These are phyloP conservation scores for Idaea dimidiata DNA, from an alignment of 2,888 invertebrate genomes.

Conservation along the genomic window DNA sequence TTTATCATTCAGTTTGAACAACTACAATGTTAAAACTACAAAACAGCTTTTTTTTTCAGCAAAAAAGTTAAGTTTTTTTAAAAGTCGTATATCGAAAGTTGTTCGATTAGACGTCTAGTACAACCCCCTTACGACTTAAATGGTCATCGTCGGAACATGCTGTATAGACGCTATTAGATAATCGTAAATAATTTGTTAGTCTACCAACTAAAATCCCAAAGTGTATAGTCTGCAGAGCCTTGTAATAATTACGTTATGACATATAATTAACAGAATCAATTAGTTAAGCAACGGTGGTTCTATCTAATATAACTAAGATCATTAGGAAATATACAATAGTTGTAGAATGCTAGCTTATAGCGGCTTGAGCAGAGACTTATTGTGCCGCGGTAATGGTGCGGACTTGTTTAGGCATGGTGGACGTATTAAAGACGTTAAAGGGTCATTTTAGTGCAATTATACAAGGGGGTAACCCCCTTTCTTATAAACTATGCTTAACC, in stretches of 20 bases:
- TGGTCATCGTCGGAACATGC: too few relatives aligned
- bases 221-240: background rate
- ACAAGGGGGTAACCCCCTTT: too few relatives aligned
- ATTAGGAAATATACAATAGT: slow-evolving; percentile 31
- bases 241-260: background rate
- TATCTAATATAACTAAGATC: slow-evolving; percentile 4
- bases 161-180: too few relatives aligned
- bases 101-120: too few relatives aligned
- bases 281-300: background rate
- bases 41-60: too few relatives aligned
- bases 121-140: too few relatives aligned
- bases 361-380: slow-evolving; percentile 23
- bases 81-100: too few relatives aligned
- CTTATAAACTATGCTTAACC: too few relatives aligned
- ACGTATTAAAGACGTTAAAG: slow-evolving; percentile 9
- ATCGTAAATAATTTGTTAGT: background rate
- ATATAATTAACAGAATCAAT: slow-evolving; percentile 3
- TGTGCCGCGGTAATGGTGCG: slow-evolving; percentile 25
- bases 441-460: too few relatives aligned
- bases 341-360: slow-evolving; percentile 30
- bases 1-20: too few relatives aligned
- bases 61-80: too few relatives aligned
- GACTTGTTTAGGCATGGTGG: slow-evolving; percentile 19
- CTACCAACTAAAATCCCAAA: background rate
- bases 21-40: too few relatives aligned